Conservation (phyloP, 2,113 vertebrate genomes). For the Cichladusa arquata region DNA sequence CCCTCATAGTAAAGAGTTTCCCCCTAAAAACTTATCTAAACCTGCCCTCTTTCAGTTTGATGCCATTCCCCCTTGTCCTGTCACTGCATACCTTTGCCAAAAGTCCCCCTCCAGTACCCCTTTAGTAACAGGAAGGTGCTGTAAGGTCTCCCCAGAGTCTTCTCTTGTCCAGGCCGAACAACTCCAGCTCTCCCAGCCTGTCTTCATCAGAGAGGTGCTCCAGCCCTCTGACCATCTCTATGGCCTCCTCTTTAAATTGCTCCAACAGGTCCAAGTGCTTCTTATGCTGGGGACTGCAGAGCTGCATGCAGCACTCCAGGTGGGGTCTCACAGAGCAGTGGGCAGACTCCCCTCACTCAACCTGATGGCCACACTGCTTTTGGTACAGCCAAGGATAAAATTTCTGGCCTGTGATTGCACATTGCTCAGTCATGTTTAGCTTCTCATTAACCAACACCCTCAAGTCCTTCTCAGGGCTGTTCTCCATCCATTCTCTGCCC, state of each 20-base stretch:
- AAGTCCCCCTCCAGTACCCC: background rate
- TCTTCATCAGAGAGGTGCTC: background rate
- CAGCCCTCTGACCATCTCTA: background rate
- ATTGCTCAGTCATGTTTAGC: background rate
- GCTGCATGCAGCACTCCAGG: background rate
- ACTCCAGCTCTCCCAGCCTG: background rate
- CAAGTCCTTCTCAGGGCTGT: background rate
- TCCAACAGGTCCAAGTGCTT: background rate
- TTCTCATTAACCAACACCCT: background rate
- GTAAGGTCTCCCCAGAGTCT: background rate
- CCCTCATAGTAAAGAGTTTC: background rate
- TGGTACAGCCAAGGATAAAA: background rate
- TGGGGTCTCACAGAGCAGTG: background rate
- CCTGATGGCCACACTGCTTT: background rate
- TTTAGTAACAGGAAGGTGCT: too few relatives aligned
- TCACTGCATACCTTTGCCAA: background rate
- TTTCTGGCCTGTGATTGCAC: background rate
- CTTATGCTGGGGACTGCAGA: background rate
- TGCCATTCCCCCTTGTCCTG: background rate
- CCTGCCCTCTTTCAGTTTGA: background rate
- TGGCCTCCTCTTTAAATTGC: background rate
- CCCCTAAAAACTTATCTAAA: background rate
- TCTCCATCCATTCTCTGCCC: background rate
- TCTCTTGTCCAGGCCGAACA: background rate
- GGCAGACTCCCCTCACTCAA: background rate